Evolutionary conservation across 2,888 invertebrate species (phyloP), one percentile per base, ranked within the genome.

Genomic region (Gonocerus acuteangulatus): DNA sequence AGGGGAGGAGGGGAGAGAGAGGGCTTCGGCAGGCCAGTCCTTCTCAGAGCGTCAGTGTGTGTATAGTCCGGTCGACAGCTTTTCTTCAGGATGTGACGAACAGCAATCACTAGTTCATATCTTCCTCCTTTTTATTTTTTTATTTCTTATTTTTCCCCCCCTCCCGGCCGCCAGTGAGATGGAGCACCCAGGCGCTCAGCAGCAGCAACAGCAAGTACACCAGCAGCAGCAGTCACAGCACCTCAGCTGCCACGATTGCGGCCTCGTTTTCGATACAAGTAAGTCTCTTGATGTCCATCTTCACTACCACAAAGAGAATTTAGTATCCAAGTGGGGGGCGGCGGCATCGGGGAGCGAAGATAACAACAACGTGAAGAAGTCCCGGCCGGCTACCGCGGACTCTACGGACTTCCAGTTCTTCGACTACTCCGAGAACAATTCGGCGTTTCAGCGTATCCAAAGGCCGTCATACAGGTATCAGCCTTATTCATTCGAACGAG

Each of bases 221-320:
- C 16, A 49, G 3, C 18, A 22, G 7, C 51, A 21, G 7, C 62
- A 48, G 34, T 42, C 51, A 11, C 62, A 61, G 42, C 57, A 54
- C 70, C 81, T 81, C 73, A 82, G 82, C 72, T 89, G 87, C 76
- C 84, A 84, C 74, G 83, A 86, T 74, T 89, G 88, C 77, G 84
- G 83, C 70, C 76, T 87, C 68, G 82, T 80, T 71, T 81, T 89
- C 72, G 86, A 89, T 73, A 85, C 86, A 69, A 81, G 82, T 63
- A 85, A 85, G 71, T 87, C 87, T 63, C 78, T 89, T 68, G 85
- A 87, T 71, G 87, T 88, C 67, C 89, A 89, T 75, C 77, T 87
- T 70, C 84, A 85, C 71, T 89, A 88, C 74, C 86, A 87, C 71
- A 85, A 87, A 73, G 86, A 87, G 71, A 86, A 86, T 72, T 77